A percentile compares a stretch with the other conserved stretches of the same genome.
phyloP scores from a whole-genome alignment of 2,888 invertebrate species.

The Lithophane semibrunnea region DNA sequence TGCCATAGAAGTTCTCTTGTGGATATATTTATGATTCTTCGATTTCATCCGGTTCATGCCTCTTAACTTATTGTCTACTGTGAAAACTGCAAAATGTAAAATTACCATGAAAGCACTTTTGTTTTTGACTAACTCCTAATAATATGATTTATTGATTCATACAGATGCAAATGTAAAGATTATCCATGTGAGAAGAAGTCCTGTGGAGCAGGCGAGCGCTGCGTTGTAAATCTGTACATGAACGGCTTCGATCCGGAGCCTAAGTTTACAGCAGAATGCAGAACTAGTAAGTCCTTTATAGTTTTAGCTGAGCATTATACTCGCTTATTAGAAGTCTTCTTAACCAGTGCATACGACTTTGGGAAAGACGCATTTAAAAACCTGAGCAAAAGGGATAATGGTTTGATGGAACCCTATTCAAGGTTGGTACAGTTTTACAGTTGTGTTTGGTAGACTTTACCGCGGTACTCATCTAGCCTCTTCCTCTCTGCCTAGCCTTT shows the following conservation, averaged over 20 bases:
- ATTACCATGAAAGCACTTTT: background rate
- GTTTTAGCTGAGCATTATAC: background rate
- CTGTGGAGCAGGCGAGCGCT: constrained; percentile 92
- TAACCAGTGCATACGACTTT: background rate
- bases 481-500: too few species aligned
- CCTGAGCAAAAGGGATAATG: background rate
- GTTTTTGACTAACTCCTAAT: background rate
- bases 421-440: background rate
- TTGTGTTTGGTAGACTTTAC: background rate
- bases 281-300: constrained; percentile 88
- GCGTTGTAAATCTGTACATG: constrained; percentile 92
- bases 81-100: background rate
- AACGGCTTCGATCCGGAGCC: constrained; percentile 76
- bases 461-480: too few species aligned
- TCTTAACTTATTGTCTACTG: background rate
- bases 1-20: background rate
- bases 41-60: background rate
- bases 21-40: background rate
- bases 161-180: constrained; percentile 83
- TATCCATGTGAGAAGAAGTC: constrained; percentile 92
- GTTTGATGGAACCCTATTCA: too few species aligned
- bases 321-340: background rate
- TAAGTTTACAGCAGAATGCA: constrained; percentile 91
- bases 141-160: constrained; percentile 2
- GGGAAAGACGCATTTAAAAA: background rate